Conservation (phyloP, 2,797 vertebrate genomes). For the Alauda arvensis region DNA sequence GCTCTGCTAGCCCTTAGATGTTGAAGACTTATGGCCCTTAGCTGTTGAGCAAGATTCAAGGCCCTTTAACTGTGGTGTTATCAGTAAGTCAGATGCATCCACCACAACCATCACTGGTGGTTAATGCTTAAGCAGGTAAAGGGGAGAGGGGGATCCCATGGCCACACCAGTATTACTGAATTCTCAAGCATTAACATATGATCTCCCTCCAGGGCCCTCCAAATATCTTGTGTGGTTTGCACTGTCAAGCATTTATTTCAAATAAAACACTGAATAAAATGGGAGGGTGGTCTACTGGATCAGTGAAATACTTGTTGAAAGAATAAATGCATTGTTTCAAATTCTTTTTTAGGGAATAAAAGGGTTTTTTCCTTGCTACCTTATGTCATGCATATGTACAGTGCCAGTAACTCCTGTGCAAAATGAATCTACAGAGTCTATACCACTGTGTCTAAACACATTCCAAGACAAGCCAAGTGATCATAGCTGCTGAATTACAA, state of each 20-base stretch:
- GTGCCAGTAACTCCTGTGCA: background rate
- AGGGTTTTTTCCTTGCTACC: background rate
- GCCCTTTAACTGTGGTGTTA: too few relatives aligned
- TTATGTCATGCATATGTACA: background rate
- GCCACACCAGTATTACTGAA: background rate
- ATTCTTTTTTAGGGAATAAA: background rate
- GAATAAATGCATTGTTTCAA: background rate
- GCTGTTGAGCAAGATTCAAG: background rate
- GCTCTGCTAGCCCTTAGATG: background rate
- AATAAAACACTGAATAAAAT: background rate
- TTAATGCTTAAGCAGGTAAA: background rate
- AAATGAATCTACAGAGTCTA: background rate
- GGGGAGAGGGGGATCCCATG: rapidly evolving
- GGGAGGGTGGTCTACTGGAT: background rate
- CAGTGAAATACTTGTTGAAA: background rate
- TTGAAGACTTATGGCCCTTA: background rate
- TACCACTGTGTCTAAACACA: background rate
- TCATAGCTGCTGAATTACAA: background rate
- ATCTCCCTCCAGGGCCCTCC: rapidly evolving
- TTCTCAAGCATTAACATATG: background rate
- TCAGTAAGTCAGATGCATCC: background rate
- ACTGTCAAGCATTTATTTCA: background rate
- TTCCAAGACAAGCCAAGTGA: background rate
- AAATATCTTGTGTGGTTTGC: background rate
- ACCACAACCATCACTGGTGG: background rate